phyloP scores from a whole-genome alignment of 2,113 vertebrate species.

The Eolophus roseicapilla region DNA sequence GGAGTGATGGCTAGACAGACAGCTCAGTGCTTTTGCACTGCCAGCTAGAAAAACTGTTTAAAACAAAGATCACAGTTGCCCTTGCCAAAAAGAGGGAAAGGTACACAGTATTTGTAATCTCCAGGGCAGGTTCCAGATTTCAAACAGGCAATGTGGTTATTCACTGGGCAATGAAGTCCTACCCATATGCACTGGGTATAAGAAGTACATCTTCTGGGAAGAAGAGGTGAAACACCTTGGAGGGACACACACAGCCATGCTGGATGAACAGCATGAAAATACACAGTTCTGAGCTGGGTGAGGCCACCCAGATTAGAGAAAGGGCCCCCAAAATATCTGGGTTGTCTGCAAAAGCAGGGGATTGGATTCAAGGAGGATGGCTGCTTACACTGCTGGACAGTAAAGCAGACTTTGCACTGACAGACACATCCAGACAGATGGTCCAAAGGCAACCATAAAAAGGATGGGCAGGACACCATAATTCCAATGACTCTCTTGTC shows the following conservation, averaged over 20 bases:
- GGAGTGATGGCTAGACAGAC: slow-evolving; percentile 54
- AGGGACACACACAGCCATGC: background rate
- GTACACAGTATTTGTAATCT: background rate
- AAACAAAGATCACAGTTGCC: background rate
- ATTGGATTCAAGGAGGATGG: background rate
- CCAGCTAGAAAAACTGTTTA: background rate
- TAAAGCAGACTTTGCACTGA: background rate
- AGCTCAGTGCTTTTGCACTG: background rate
- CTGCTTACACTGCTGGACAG: background rate
- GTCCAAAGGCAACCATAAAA: background rate
- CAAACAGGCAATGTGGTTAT: background rate
- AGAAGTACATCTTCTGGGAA: background rate
- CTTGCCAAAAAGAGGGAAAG: background rate
- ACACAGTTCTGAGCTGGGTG: background rate
- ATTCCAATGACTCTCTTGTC: background rate
- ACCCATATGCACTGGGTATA: background rate
- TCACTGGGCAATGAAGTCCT: background rate
- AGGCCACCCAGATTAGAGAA: background rate
- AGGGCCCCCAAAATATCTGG: background rate
- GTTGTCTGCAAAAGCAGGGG: background rate
- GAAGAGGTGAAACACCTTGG: background rate
- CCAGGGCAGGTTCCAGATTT: background rate
- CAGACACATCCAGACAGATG: background rate
- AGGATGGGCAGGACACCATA: background rate
- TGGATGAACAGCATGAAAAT: background rate